Base-by-base conservation (phyloP, 2,113 vertebrate species). In the Galbula dea region DNA sequence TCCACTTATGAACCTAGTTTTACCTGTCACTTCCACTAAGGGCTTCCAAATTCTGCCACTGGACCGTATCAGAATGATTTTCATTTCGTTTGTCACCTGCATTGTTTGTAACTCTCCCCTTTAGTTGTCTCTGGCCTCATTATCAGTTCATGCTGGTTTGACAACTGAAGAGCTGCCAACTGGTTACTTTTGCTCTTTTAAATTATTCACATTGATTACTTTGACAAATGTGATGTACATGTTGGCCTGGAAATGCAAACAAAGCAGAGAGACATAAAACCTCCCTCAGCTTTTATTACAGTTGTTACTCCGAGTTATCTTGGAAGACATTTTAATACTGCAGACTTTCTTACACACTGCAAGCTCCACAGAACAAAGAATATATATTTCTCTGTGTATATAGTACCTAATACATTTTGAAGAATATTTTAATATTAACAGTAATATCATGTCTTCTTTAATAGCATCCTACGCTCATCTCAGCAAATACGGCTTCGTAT, bases 181-280 rank as follows among this genome's bases (percentile, higher is more conserved):
- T 85, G 62, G 89, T 87, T 93, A 93, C 69, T 92, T 96, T 88
- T 72, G 49, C 77, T 92, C 75, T 92, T 90, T 82, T 89, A 92
- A 96, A 94, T 92, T 94, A 87, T 90, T 94, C 55, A 74, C 77
- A 92, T 89, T 91, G 89, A 94, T 94, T 87, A 89, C 75, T 95
- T 91, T 76, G 84, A 93, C 81, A 89, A 87, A 84, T 62, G 62
- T 89, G 92, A 92, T 3, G 3, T 84, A 63, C 12, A 34, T 46
- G 58, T 66, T 59, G 52, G 63, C 68, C 80, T 93, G 37, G 58
- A 93, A 94, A 84, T 76, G 62, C 49, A 90, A 52, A 81, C 66
- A 90, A 96, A 93, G 74, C 45, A 88, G 29, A 77, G 19, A 78
- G 45, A 27, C 45, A 72, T 36, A 88, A 92, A 82, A 48, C 22